phyloP scores from a whole-genome alignment of 2,113 vertebrate genomes.

The Engystomops pustulosus region DNA sequence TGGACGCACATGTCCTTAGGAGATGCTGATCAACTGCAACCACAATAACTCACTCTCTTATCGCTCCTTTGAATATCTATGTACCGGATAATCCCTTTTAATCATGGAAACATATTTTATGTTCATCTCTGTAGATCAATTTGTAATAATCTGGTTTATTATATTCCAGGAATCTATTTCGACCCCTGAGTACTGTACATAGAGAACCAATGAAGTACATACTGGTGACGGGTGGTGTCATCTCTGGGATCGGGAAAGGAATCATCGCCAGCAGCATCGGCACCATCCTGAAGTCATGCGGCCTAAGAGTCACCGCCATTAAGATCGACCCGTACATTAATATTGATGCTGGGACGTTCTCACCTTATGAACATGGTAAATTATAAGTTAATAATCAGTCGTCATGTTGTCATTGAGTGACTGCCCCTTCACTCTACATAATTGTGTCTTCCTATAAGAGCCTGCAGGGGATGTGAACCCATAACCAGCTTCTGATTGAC shows the following conservation, averaged over 20 bases:
- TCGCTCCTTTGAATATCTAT: too few species aligned
- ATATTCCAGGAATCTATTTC: constrained; percentile 22
- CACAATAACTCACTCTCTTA: too few species aligned
- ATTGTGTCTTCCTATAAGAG: too few species aligned
- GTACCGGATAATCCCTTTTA: too few species aligned
- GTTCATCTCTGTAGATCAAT: not conserved
- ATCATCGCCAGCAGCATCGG: constrained; percentile 82
- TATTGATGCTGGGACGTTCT: constrained; percentile 80
- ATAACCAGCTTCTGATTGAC: too few species aligned
- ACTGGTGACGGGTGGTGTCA: constrained; percentile 79
- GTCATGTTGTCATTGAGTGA: too few species aligned
- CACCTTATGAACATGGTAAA: constrained; percentile 80
- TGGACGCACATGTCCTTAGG: too few species aligned
- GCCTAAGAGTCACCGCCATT: constrained; percentile 79
- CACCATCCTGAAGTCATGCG: constrained; percentile 78
- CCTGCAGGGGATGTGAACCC: too few species aligned
- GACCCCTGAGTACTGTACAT: not conserved
- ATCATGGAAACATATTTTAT: too few species aligned
- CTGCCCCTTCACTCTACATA: too few species aligned
- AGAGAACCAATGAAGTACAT: constrained; percentile 78
- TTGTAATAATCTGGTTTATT: not conserved
- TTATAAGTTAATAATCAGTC: not conserved
- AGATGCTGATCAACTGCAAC: too few species aligned
- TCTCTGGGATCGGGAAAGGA: constrained; percentile 82
- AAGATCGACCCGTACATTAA: constrained; percentile 83